A percentile compares a stretch with the other conserved stretches of the same genome.
These are phyloP conservation scores for Tetrao urogallus DNA, from an alignment of 2,113 vertebrate genomes.

Conservation along the genomic window DNA sequence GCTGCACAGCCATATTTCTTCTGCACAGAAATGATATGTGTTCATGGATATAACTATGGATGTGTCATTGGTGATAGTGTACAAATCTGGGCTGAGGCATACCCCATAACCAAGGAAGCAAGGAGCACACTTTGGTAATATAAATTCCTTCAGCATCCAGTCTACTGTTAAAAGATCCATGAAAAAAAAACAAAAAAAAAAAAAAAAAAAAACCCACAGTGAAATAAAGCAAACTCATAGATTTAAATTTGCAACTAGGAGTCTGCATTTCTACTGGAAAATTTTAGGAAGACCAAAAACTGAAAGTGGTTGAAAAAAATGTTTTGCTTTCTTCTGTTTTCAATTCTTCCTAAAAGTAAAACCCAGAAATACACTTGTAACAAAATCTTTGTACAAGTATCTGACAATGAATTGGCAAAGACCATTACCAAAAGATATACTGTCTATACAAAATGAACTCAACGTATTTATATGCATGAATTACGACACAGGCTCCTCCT, in stretches of 20 bases:
- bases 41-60: neutral
- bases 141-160: neutral
- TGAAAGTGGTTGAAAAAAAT: neutral
- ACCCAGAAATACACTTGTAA: neutral
- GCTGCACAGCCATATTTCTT: neutral
- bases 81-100: neutral
- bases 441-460: neutral
- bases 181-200: neutral
- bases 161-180: neutral
- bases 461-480: accelerated
- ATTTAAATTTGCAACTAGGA: neutral
- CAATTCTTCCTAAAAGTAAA: neutral
- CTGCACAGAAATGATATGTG: accelerated
- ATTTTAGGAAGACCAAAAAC: neutral
- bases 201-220: neutral
- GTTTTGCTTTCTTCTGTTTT: neutral
- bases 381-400: neutral
- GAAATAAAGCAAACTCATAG: neutral
- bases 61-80: neutral
- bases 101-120: neutral
- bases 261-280: neutral
- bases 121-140: neutral
- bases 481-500: neutral
- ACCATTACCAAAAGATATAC: neutral
- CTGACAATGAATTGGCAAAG: neutral